Evolutionary conservation across 2,113 vertebrate genomes (phyloP).

Genomic region (Myxocyprinus asiaticus): DNA sequence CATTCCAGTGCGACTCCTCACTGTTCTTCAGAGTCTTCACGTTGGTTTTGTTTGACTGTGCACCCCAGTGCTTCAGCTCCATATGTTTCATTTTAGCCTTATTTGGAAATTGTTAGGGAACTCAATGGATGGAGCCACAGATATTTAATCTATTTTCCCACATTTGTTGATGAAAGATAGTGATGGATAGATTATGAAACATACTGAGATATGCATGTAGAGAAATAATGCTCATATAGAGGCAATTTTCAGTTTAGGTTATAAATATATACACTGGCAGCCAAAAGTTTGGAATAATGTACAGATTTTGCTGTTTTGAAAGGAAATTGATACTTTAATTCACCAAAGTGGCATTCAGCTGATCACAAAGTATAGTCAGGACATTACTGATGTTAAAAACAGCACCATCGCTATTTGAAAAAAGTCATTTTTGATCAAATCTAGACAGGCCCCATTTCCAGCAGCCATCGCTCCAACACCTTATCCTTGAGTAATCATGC

Average conservation of each 20-base stretch:
- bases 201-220: not conserved
- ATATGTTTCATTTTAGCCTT: conserved; percentile 59
- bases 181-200: conserved; percentile 12
- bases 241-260: not conserved
- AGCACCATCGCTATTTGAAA: too few relatives aligned
- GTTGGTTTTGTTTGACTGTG: conserved; percentile 18
- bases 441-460: too few relatives aligned
- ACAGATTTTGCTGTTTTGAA: too few relatives aligned
- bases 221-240: not conserved
- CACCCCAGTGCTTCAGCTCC: conserved; percentile 16
- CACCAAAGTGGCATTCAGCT: too few relatives aligned
- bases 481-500: too few relatives aligned
- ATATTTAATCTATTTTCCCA: conserved; percentile 24
- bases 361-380: too few relatives aligned
- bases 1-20: conserved; percentile 37
- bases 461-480: too few relatives aligned
- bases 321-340: too few relatives aligned
- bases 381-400: too few relatives aligned
- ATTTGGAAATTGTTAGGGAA: conserved; percentile 50
- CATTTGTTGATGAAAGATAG: not conserved
- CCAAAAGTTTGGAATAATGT: too few relatives aligned
- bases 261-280: not conserved
- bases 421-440: too few relatives aligned
- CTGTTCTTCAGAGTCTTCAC: not conserved
- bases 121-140: conserved; percentile 22